Evolutionary conservation across 1,140 invertebrate species (phyloP), one percentile per base, ranked within the genome.

Genomic region (Meloidogyne exigua): DNA sequence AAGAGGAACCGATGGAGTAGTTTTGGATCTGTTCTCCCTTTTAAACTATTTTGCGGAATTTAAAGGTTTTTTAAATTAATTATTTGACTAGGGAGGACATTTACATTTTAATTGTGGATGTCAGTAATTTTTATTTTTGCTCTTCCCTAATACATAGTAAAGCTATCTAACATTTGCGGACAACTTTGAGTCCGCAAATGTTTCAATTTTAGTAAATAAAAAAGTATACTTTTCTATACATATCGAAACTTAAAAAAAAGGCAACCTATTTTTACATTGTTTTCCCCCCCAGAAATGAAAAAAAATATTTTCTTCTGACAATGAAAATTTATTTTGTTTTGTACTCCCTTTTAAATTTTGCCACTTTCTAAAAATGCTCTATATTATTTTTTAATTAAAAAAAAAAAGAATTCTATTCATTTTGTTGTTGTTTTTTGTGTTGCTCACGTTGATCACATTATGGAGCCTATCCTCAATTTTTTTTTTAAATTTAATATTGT

Each of bases 401-500:
- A 3, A 57, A 7, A n/a, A n/a, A 57, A 57, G 49, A 57, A 57
- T 57, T 57, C 49, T 57, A 57, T 57, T 57, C 49, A n/a, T 0
- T 4, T 4, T 49, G 13, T 18, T n/a, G n/a, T n/a, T n/a, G n/a
- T n/a, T n/a, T n/a, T 49, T 18, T 57, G n/a, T 18, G 49, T 57
- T 57, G 49, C 49, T 57, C 49, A 57, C 49, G 5, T n/a, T 57
- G 18, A n/a, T 57, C 18, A 57, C n/a, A n/a, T 57, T 57, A 57
- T 57, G 18, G n/a, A n/a, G 49, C 49, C 49, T 57, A 12, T 57
- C 49, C 49, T 57, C 49, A 57, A 57, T n/a, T 57, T 57, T n/a
- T 57, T 49, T n/a, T n/a, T n/a, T n/a, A n/a, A 57, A 57, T 57
- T 18, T n/a, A n/a, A 57, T 57, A 57, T 57, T 57, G 49, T 57